Evolutionary conservation across 2,797 vertebrate genomes (phyloP).

Genomic region (Channallabes apus): DNA sequence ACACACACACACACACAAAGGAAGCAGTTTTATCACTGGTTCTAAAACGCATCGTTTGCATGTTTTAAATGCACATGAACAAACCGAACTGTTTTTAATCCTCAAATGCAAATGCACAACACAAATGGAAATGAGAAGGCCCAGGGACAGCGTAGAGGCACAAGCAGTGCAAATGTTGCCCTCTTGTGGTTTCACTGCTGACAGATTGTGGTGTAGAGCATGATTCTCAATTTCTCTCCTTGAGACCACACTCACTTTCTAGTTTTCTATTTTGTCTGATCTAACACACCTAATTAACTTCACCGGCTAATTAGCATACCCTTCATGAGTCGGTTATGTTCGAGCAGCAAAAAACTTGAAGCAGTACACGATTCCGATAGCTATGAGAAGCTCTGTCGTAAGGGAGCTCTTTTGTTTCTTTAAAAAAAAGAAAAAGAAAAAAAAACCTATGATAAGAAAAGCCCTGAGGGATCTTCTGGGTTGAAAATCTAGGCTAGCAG

Average conservation of each 20-base stretch:
- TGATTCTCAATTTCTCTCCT: neutral
- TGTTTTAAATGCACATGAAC: conserved; percentile 75
- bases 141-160: conserved; percentile 57
- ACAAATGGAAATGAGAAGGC: conserved; percentile 69
- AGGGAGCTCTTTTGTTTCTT: conserved; percentile 3
- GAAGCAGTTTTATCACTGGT: conserved; percentile 69
- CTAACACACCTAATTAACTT: conserved; percentile 3
- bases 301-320: neutral
- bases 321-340: neutral
- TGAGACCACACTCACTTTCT: neutral
- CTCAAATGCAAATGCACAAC: conserved; percentile 74
- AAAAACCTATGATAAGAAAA: neutral
- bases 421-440: neutral
- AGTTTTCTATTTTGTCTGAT: neutral
- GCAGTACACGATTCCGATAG: neutral
- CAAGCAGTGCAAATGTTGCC: conserved; percentile 89
- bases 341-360: neutral
- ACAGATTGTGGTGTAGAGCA: conserved; percentile 54
- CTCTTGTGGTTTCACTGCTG: conserved; percentile 84
- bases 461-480: conserved; percentile 3
- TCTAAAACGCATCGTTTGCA: conserved; percentile 72
- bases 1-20: conserved; percentile 55
- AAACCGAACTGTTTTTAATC: conserved; percentile 74
- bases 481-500: conserved; percentile 16
- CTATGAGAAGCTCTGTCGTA: neutral